Base-by-base conservation (phyloP, 2,113 vertebrate genomes). In the Antechinus stuartii region DNA sequence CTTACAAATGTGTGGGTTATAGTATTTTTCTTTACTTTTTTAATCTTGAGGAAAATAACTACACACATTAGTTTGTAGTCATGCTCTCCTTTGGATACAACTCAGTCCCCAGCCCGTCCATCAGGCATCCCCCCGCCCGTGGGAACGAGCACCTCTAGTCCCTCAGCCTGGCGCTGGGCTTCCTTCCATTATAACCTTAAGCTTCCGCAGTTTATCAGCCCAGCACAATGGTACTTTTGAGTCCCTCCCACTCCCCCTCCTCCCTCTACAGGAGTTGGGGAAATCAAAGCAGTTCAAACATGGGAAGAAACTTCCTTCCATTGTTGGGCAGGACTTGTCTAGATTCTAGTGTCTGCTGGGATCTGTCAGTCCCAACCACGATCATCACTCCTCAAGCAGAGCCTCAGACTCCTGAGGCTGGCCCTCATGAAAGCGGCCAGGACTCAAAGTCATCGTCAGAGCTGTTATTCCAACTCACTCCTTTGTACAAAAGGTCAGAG, bases 131-230 rank as follows among this genome's bases (percentile, higher is more conserved):
- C 49, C 97, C 53, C 4, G 95, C 97, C 97, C 98, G 98, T 99
- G 98, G 98, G 98, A 99, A 99, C 98, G 42, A 52, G 0, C 95
- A 0, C 94, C 3, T 30, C 6, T 49, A 93, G 96, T 96, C 68
- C 95, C 1, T 5, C 76, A 52, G 91, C 92, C 26, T 35, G 0
- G 30, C 49, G 1, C 97, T 97, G 16, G 94, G 96, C 96, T 99
- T 99, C 98, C 98, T 98, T 97, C 98, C 98, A 98, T 98, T 98
- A 98, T 98, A 98, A 97, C 47, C 97, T 97, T 57, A 23, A 3
- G 93, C 98, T 99, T 99, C 98, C 98, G 98, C 96, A 98, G 98
- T 98, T 98, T 98, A 98, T 98, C 92, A 3, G 96, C 46, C 95
- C 97, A 92, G 96, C 98, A 98, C 98, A 99, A 98, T 99, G 98